A percentile compares a stretch with the other conserved stretches of the same genome.
phyloP scores from a whole-genome alignment of 1,140 invertebrate species.

The Acromyrmex charruanus region DNA sequence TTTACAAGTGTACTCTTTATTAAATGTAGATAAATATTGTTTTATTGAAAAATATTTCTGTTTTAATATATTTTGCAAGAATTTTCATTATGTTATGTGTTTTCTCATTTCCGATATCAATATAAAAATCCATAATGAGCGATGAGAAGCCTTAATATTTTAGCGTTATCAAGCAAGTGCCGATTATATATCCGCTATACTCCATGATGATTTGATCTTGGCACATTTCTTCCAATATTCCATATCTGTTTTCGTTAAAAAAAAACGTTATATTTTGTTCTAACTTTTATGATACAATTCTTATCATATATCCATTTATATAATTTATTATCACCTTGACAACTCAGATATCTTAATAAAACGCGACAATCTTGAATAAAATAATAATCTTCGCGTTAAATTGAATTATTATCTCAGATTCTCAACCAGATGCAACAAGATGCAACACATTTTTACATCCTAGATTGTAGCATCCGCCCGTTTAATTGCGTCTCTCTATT shows the following conservation, averaged over 20 bases:
- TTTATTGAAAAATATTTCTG: no score
- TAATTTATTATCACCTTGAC: background rate
- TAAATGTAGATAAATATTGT: no score
- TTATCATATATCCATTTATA: background rate
- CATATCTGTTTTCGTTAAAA: background rate
- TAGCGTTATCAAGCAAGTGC: slow-evolving; percentile 10
- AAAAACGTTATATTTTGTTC: background rate
- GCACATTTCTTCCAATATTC: background rate
- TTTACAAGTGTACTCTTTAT: no score
- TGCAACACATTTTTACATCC: background rate
- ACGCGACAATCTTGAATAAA: background rate
- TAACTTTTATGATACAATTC: background rate
- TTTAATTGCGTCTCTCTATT: slow-evolving; percentile 34
- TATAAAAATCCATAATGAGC: no score
- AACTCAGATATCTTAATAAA: slow-evolving; percentile 3
- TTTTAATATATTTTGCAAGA: no score
- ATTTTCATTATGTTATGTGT: no score
- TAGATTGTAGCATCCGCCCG: background rate
- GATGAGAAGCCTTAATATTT: background rate
- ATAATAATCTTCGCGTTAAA: background rate
- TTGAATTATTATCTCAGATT: background rate
- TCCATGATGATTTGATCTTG: background rate
- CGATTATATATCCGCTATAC: background rate
- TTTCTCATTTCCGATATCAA: no score
- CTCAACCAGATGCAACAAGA: slow-evolving; percentile 5